Conservation (phyloP, 2,888 invertebrate genomes). For the Calameuta pallipes region DNA sequence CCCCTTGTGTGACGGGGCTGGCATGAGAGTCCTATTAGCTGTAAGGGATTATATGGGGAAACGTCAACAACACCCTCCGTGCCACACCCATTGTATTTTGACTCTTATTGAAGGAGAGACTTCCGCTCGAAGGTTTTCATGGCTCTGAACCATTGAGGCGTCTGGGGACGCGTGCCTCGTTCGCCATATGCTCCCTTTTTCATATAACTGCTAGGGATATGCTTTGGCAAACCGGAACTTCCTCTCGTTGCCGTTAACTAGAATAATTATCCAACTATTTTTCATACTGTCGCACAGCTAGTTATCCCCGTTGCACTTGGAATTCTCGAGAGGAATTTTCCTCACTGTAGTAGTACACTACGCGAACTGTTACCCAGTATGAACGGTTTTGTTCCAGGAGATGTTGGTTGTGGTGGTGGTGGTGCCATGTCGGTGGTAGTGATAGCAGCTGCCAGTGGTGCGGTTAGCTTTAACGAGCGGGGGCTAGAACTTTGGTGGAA, state of each 20-base stretch:
- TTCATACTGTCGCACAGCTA: neutral
- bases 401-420: neutral
- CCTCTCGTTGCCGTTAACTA: neutral
- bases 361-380: neutral
- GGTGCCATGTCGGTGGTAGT: neutral
- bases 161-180: neutral
- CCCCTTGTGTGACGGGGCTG: neutral
- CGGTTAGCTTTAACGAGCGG: neutral
- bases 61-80: constrained; percentile 4
- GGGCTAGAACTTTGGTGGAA: neutral
- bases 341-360: neutral
- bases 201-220: neutral
- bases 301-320: neutral
- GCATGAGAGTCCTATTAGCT: neutral
- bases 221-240: neutral
- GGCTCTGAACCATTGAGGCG: neutral
- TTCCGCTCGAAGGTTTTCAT: constrained; percentile 21
- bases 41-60: neutral
- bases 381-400: neutral
- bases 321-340: neutral
- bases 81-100: constrained; percentile 39
- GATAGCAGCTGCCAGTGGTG: neutral
- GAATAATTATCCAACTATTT: neutral
- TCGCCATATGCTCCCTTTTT: neutral
- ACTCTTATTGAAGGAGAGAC: constrained; percentile 37